Base-by-base conservation (phyloP, 2,888 invertebrate species). In the Meliscaeva auricollis region DNA sequence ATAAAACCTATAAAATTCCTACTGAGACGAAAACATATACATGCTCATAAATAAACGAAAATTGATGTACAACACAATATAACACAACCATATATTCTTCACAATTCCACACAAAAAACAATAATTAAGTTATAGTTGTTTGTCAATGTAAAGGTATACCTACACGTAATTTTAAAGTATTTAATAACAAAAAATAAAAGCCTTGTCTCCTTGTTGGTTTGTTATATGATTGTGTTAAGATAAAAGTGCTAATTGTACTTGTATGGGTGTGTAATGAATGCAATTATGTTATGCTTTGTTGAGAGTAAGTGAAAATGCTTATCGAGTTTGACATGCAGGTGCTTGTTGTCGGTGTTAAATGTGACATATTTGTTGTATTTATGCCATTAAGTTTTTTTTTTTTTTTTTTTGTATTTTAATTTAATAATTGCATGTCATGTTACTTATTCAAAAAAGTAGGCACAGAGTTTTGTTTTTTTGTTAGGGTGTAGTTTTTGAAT, bases 211-310 rank as follows among this genome's bases (percentile, higher is more conserved):
- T 68, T 60, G 35, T 50, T 50, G 52, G 56, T 79, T 50, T 20
- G 58, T 70, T 74, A 38, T 35, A 73, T 30, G 62, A 62, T 69
- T 58, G 48, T 30, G 44, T 77, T 77, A 44, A 66, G 50, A 66
- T 50, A 50, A 50, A 26, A 58, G 32, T 70, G 70, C 66, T 80
- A 76, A 60, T 79, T 75, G 44, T 72, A 46, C n/a, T 20, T 32
- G 32, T 48, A 64, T 26, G 11, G 46, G 69, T 76, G 66, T 66
- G 32, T 69, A 41, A 66, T 75, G 35, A 80, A 72, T 79, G 74
- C 62, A 69, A 48, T 77, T 62, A 44, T 82, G 82, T 56, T 54
- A 30, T 35, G 54, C 46, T 79, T 72, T 80, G 84, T 79, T 80
- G 15, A 58, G 20, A 52, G 32, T 41, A 54, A 75, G 60, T 52